Percentiles rank a stretch among this genome's conserved stretches.
These are phyloP conservation scores for Oithona nana DNA, from an alignment of 2,888 invertebrate species.

Conservation along the genomic window DNA sequence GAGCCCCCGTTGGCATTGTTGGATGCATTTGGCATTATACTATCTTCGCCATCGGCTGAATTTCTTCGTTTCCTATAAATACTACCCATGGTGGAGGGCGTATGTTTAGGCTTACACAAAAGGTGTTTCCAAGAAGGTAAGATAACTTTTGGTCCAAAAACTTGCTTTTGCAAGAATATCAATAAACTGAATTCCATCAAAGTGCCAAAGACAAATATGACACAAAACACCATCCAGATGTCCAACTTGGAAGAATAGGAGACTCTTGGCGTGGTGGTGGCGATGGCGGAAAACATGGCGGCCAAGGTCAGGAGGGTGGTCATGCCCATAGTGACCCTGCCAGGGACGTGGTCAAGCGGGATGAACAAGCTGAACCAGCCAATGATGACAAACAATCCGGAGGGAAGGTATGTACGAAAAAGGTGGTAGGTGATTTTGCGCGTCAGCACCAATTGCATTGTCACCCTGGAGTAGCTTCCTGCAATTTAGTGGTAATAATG, in stretches of 20 bases:
- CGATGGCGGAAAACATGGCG: constrained; percentile 45
- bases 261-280: constrained; percentile 33
- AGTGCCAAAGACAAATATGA: constrained; percentile 42
- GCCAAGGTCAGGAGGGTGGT: constrained; percentile 41
- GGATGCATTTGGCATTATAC: not conserved
- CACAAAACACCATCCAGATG: constrained; percentile 45
- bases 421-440: constrained; percentile 41
- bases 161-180: not conserved
- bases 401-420: constrained; percentile 42
- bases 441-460: constrained; percentile 38
- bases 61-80: not conserved
- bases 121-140: not conserved
- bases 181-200: constrained; percentile 36
- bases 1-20: not conserved
- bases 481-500: too few species aligned
- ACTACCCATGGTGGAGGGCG: not conserved
- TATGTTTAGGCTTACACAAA: not conserved
- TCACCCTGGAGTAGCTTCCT: constrained; percentile 18
- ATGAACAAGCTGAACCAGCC: constrained; percentile 46
- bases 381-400: constrained; percentile 42
- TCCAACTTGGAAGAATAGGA: constrained; percentile 43
- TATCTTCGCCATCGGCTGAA: not conserved
- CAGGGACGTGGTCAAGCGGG: constrained; percentile 43
- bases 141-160: not conserved
- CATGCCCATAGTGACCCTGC: constrained; percentile 41